These are phyloP conservation scores for Eupithecia tripunctaria DNA, from an alignment of 2,888 invertebrate species.

Conservation along the genomic window DNA sequence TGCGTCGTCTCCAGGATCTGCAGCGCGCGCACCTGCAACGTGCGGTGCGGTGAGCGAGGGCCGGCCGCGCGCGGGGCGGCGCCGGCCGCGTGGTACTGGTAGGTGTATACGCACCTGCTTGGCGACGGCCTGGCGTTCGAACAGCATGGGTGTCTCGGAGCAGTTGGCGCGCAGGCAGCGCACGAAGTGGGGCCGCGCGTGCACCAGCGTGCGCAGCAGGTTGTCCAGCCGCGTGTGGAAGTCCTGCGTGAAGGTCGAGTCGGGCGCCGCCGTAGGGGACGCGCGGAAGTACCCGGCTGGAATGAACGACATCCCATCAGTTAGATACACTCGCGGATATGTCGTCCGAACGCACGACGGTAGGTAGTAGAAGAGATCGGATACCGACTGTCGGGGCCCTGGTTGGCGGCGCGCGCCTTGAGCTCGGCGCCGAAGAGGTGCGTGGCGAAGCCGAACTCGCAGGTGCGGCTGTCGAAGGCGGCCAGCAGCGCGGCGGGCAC, in stretches of 20 bases:
- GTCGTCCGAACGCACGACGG: neutral
- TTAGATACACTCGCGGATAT: neutral
- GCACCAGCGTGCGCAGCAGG: conserved; percentile 94
- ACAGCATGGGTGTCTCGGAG: conserved; percentile 91
- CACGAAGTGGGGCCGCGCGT: conserved; percentile 97
- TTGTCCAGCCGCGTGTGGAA: conserved; percentile 97
- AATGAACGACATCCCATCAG: neutral
- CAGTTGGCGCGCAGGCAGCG: conserved; percentile 95
- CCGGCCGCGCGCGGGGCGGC: neutral
- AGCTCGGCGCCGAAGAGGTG: conserved; percentile 97
- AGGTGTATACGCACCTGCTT: conserved; percentile 87
- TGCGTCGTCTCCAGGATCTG: conserved; percentile 97
- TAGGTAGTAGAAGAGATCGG: neutral
- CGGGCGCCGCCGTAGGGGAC: conserved; percentile 94
- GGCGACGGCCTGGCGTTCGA: conserved; percentile 93
- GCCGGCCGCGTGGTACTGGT: no score
- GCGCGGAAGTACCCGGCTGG: conserved; percentile 89
- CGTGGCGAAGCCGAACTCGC: conserved; percentile 98
- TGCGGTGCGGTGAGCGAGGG: conserved; percentile 48
- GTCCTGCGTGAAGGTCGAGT: conserved; percentile 96
- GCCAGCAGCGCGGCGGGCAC: conserved; percentile 96
- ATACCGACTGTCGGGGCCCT: conserved; percentile 21
- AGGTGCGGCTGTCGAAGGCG: conserved; percentile 95
- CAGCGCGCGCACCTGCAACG: conserved; percentile 89
- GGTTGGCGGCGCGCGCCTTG: conserved; percentile 80